Conservation (phyloP, 1,140 invertebrate species). For the Drosophila repleta region DNA sequence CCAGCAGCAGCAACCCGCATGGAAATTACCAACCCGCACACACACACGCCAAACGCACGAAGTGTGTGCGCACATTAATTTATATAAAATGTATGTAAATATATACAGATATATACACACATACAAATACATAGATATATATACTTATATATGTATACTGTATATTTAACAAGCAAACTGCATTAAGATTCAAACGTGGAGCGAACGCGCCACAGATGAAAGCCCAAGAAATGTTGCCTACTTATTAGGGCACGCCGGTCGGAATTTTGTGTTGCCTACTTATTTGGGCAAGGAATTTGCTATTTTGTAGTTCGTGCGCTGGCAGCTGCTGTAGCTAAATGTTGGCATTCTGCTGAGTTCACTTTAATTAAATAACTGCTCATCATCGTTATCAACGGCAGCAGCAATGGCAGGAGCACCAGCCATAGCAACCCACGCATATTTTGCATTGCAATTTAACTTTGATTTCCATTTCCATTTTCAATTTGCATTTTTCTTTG, state of each 20-base stretch:
- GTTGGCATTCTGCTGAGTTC: constrained; percentile 18
- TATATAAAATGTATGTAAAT: constrained; percentile 11
- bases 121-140: neutral
- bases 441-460: constrained; percentile 28
- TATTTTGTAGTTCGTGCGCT: constrained; percentile 1
- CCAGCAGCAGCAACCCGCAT: constrained; percentile 26
- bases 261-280: constrained; percentile 47
- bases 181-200: constrained; percentile 44
- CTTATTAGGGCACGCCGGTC: constrained; percentile 33
- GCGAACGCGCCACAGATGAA: neutral
- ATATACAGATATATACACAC: neutral
- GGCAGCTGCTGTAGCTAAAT: constrained; percentile 33
- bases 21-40: constrained; percentile 25
- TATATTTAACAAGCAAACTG: constrained; percentile 54
- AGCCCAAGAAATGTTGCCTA: constrained; percentile 39
- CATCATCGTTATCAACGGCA: neutral
- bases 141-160: constrained; percentile 14
- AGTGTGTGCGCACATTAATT: constrained; percentile 56
- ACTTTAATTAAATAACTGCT: constrained; percentile 13
- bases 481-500: constrained; percentile 32
- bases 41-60: neutral
- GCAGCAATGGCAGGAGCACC: neutral
- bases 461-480: constrained; percentile 37
- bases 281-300: constrained; percentile 20
- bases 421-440: constrained; percentile 5